phyloP scores from a whole-genome alignment of 2,888 invertebrate species.

The Phanerotoma sp. region DNA sequence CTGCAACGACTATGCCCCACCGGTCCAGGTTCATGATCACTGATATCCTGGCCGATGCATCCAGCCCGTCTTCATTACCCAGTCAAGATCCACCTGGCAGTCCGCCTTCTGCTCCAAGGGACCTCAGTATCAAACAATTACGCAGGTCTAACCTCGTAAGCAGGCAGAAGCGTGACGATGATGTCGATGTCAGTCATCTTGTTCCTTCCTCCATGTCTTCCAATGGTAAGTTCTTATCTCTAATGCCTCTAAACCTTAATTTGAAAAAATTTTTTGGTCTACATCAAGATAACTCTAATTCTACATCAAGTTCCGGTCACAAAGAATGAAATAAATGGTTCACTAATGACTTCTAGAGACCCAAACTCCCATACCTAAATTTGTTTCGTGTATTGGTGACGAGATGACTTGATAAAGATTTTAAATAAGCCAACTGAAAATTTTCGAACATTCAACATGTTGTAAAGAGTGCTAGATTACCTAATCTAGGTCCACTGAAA shows the following conservation, averaged over 20 bases:
- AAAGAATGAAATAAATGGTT: no score
- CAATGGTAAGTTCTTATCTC: slow-evolving; percentile 57
- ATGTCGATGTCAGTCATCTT: slow-evolving; percentile 59
- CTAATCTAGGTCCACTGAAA: no score
- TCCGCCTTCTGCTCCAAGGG: slow-evolving; percentile 61
- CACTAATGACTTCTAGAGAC: no score
- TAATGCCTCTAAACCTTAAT: background rate
- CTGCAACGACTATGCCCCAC: slow-evolving; percentile 60
- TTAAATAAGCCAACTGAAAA: no score
- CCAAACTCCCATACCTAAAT: no score
- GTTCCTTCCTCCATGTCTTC: slow-evolving; percentile 60
- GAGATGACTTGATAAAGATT: no score
- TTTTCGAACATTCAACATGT: no score
- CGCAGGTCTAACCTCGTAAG: slow-evolving; percentile 61
- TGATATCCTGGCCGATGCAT: slow-evolving; percentile 73
- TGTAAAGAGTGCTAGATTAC: no score
- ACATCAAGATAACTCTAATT: no score
- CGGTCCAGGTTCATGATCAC: slow-evolving; percentile 88
- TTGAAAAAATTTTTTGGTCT: background rate
- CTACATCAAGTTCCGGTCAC: no score
- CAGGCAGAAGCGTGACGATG: slow-evolving; percentile 65
- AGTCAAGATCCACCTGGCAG: slow-evolving; percentile 52
- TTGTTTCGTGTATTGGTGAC: no score
- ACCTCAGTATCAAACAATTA: slow-evolving; percentile 62
- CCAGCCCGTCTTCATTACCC: slow-evolving; percentile 46